Conservation (phyloP, 2,113 vertebrate species). For the Etia nguti region DNA sequence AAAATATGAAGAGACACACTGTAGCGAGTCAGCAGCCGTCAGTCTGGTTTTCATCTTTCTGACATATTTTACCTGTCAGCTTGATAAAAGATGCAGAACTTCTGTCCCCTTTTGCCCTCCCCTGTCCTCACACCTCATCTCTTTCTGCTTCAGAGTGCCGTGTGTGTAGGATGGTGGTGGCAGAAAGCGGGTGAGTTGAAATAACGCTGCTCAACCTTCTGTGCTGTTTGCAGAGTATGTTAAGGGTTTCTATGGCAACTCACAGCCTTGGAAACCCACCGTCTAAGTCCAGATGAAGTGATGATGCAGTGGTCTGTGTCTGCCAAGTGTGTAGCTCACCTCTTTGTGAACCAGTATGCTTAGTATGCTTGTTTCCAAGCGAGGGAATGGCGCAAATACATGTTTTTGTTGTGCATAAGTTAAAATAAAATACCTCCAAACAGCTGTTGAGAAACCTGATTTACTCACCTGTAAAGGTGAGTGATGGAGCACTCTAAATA, state of each 20-base stretch:
- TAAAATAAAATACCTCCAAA: not conserved
- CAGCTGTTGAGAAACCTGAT: not conserved
- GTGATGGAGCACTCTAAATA: not conserved
- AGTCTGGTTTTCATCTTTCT: not conserved
- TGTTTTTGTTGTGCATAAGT: not conserved
- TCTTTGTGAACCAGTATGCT: not conserved
- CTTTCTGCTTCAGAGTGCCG: not conserved
- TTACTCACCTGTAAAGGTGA: constrained; percentile 13
- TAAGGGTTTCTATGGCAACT: constrained; percentile 65
- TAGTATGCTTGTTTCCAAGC: not conserved
- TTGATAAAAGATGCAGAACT: not conserved
- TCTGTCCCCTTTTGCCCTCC: not conserved
- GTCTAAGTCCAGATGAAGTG: constrained; percentile 54
- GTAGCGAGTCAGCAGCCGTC: not conserved
- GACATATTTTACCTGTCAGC: not conserved
- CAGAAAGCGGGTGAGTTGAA: constrained; percentile 15
- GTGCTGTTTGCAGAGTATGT: constrained; percentile 46
- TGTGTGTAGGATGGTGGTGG: not conserved
- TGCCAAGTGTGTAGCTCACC: not conserved
- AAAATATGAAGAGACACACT: not conserved
- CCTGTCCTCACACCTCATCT: not conserved
- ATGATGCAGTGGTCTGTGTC: constrained; percentile 17
- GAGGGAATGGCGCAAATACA: not conserved
- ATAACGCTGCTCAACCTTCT: constrained; percentile 47
- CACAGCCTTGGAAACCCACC: constrained; percentile 51